phyloP scores from a whole-genome alignment of 37 sponge, comb jelly and placozoan genomes.

The Aplysina aerophoba region DNA sequence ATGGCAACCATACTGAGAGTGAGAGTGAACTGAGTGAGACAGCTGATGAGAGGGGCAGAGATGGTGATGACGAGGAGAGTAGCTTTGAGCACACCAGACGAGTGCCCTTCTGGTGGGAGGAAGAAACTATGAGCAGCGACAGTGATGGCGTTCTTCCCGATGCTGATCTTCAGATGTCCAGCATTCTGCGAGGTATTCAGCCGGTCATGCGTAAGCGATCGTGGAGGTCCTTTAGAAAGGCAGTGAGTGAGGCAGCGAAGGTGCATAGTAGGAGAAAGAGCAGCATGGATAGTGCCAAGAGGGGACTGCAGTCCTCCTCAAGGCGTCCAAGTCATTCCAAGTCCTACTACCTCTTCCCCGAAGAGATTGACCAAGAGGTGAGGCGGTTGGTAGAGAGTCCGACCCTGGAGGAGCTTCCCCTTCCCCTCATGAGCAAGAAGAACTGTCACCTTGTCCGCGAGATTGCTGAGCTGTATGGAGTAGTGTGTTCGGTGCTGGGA shows the following conservation, averaged over 20 bases:
- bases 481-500: constrained; percentile 33
- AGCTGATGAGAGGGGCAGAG: constrained; percentile 68
- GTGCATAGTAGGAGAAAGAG: not conserved
- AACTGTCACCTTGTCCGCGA: constrained; percentile 44
- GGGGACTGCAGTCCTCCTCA: not conserved
- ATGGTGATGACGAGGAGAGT: constrained; percentile 88
- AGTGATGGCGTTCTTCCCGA: not conserved
- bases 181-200: constrained; percentile 31
- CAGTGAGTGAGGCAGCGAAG: not conserved
- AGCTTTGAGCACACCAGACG: constrained; percentile 51
- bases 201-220: constrained; percentile 42
- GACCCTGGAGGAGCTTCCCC: constrained; percentile 24
- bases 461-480: constrained; percentile 45
- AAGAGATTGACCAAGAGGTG: constrained; percentile 55
- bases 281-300: too few species aligned
- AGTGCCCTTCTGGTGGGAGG: constrained; percentile 28
- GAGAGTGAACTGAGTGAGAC: constrained; percentile 78
- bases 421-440: constrained; percentile 49
- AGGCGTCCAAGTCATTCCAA: constrained; percentile 2
- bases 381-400: constrained; percentile 30
- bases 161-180: constrained; percentile 19
- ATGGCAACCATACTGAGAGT: not conserved
- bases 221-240: not conserved
- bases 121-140: constrained; percentile 1
- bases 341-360: constrained; percentile 14